phyloP scores from a whole-genome alignment of 2,113 vertebrate species.

The Microtus oregoni region DNA sequence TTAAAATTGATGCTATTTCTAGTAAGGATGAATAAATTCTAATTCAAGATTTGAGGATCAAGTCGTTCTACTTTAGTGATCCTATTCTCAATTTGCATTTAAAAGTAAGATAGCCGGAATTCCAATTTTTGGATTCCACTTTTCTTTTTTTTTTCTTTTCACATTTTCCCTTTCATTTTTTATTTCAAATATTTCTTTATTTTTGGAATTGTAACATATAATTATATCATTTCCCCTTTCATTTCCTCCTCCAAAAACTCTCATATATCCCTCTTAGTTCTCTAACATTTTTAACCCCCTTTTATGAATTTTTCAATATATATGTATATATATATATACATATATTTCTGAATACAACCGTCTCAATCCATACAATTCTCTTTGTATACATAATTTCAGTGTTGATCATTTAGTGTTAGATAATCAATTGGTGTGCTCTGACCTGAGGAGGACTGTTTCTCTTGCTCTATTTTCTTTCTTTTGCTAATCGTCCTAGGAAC shows the following conservation, averaged over 20 bases:
- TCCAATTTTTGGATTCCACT: background rate
- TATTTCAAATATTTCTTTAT: background rate
- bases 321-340: background rate
- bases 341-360: background rate
- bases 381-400: background rate
- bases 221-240: background rate
- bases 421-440: background rate
- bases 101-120: no score
- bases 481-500: background rate
- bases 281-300: background rate
- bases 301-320: background rate
- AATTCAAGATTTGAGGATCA: slow-evolving; percentile 6
- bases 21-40: background rate
- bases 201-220: background rate
- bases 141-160: background rate
- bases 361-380: background rate
- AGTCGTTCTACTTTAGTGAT: background rate
- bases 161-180: background rate
- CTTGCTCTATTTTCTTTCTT: background rate
- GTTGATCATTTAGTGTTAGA: background rate
- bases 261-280: background rate
- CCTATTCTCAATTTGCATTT: background rate
- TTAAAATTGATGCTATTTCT: background rate
- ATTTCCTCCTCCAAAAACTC: background rate
- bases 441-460: background rate